Evolutionary conservation across 2,888 invertebrate genomes (phyloP), one percentile per base, ranked within the genome.

Genomic region (Cosmopolites sordidus): DNA sequence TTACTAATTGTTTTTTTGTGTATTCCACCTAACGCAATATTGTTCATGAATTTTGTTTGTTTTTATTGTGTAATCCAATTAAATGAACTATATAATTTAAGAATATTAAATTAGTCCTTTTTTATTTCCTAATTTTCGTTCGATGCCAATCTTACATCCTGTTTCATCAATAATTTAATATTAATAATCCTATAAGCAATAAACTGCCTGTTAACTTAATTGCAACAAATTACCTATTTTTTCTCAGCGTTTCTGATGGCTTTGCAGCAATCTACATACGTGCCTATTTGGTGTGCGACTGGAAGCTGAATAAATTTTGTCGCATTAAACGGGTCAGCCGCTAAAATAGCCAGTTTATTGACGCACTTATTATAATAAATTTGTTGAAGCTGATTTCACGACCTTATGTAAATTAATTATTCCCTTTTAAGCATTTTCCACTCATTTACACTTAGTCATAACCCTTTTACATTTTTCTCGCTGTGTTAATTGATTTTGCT

Each of bases 221-320:
- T 33, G 12, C 12, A 33, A n/a, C 33, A 33, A 33, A 33, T 33
- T 33, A n/a, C 12, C 11, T 33, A 33, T n/a, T 33, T 33, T 11
- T 33, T 33, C 33, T 8, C n/a, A 5, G 11, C 33, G 11, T 33
- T 33, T 11, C 3, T 11, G 33, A 4, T 33, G 4, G 11, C 11
- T 12, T 33, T 33, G 27, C 27, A 27, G 5, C 9, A 27, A 27
- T 27, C 27, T 33, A 33, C 33, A 45, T 45, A 33, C 27, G 38
- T 41, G 18, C 48, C 41, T 42, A 33, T 42, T 41, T 42, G 33
- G 29, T 30, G 22, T 48, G 39, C 29, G 33, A 48, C 41, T 48
- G 27, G 16, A 27, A 41, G 33, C 48, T 41, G 41, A 41, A 48
- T 48, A 41, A 41, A 48, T 48, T 48, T 42, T 17, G 29, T 42